Conservation (phyloP, 2,888 invertebrate genomes). For the Melieria picta region DNA sequence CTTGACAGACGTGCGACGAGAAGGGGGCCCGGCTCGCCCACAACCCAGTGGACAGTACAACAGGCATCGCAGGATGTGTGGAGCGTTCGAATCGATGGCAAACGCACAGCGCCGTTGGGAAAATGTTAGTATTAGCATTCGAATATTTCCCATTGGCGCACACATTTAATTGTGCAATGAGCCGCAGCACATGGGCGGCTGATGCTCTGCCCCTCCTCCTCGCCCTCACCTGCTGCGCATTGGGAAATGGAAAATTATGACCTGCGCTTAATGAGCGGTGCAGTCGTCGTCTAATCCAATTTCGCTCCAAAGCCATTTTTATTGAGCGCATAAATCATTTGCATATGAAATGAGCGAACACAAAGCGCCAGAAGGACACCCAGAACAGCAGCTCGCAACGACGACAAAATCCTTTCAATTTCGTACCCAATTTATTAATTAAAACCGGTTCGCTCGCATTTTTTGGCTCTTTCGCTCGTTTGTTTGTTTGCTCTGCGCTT, state of each 20-base stretch:
- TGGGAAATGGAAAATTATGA: slow-evolving; percentile 29
- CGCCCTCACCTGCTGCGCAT: neutral
- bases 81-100: too few relatives aligned
- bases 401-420: slow-evolving; percentile 61
- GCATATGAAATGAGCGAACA: slow-evolving; percentile 59
- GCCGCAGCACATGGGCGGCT: too few relatives aligned
- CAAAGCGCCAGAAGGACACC: slow-evolving; percentile 42
- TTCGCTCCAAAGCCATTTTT: slow-evolving; percentile 24
- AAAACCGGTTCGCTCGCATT: slow-evolving; percentile 51
- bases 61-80: neutral
- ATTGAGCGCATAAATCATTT: slow-evolving; percentile 59
- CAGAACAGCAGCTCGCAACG: slow-evolving; percentile 39
- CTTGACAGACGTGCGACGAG: too few relatives aligned
- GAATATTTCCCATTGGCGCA: too few relatives aligned
- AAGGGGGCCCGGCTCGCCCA: too few relatives aligned
- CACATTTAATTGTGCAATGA: too few relatives aligned
- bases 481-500: neutral
- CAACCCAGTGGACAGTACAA: neutral
- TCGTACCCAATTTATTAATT: slow-evolving; percentile 64
- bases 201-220: neutral
- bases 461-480: neutral
- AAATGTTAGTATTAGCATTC: too few relatives aligned
- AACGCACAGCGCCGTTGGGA: too few relatives aligned
- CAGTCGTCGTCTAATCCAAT: slow-evolving; percentile 27
- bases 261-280: slow-evolving; percentile 29